Evolutionary conservation across 2,888 invertebrate genomes (phyloP).

Genomic region (Bombyx huttoni): DNA sequence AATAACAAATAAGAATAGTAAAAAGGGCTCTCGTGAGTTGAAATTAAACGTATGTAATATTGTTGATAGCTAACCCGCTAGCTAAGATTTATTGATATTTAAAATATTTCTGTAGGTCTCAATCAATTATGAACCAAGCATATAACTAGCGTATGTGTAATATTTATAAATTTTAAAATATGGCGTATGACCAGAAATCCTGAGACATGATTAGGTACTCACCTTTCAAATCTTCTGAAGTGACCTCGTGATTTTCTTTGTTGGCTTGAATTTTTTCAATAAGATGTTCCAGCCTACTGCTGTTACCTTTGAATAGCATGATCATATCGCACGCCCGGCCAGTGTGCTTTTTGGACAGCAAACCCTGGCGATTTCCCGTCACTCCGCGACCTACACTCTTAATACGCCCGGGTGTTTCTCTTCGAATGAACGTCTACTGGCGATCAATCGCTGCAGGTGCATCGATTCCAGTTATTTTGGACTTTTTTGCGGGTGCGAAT

Average conservation of each 20-base stretch:
- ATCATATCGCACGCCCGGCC: constrained; percentile 43
- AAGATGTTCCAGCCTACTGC: constrained; percentile 85
- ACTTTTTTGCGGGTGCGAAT: constrained; percentile 61
- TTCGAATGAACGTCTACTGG: not conserved
- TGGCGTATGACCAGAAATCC: not conserved
- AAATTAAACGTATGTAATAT: too few relatives aligned
- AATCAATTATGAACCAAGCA: too few relatives aligned
- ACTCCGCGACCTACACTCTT: constrained; percentile 16
- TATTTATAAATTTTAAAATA: too few relatives aligned
- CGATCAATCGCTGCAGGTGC: constrained; percentile 56
- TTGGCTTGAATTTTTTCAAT: constrained; percentile 91
- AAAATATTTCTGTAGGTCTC: too few relatives aligned
- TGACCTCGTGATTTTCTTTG: constrained; percentile 78
- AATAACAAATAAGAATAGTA: too few relatives aligned
- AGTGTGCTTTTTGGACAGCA: constrained; percentile 4
- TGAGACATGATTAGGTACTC: constrained; percentile 10
- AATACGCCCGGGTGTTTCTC: constrained; percentile 13
- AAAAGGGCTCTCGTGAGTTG: too few relatives aligned
- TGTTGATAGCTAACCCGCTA: too few relatives aligned
- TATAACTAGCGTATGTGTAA: too few relatives aligned
- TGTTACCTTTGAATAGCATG: constrained; percentile 91
- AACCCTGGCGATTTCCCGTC: constrained; percentile 9
- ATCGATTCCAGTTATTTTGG: constrained; percentile 61
- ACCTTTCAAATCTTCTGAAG: constrained; percentile 68
- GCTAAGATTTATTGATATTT: too few relatives aligned